Base-by-base conservation (phyloP, 2,113 vertebrate species). In the cat (Felis catus) region DNA sequence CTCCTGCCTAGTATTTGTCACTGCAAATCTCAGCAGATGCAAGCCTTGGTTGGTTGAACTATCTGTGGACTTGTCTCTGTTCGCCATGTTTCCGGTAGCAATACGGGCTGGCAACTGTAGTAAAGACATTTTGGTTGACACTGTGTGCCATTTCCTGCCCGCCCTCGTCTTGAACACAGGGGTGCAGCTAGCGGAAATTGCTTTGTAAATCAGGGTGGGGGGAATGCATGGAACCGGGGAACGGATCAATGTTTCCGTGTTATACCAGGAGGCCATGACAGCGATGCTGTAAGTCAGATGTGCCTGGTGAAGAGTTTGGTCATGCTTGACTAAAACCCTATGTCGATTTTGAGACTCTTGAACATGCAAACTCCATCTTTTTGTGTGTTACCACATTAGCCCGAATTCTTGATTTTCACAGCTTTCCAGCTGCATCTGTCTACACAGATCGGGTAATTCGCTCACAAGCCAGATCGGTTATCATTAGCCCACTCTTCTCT, bases 361-460 rank as follows among this genome's bases (percentile, higher is more conserved):
- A 31, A 63, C 84, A 71, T 58, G 97, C 96, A 95, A 96, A 97
- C 78, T 0, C 0, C 25, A 58, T 92, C 80, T 41, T 90, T 97
- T 93, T 98, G 96, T 97, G 63, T 94, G 55, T 76, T 83, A 96
- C 94, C 70, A 79, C 97, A 95, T 98, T 98, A 96, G 88, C 19
- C 74, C 29, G 79, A 27, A 74, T 97, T 96, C 78, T 95, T 97
- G 73, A 96, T 97, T 97, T 98, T 87, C 97, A 96, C 53, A 97
- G 93, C 89, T 95, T 98, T 87, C 31, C 88, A 96, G 10, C 51
- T 97, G 63, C 95, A 93, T 84, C 93, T 80, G 21, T 96, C 65
- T 97, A 36, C 25, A 63, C 25, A 94, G 65, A 89, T 76, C 91
- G 86, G 84, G 10, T 80, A 81, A 96, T 93, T 97, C 51, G 94